Base-by-base conservation (phyloP, 2,888 invertebrate genomes). In the Morpho helenor region DNA sequence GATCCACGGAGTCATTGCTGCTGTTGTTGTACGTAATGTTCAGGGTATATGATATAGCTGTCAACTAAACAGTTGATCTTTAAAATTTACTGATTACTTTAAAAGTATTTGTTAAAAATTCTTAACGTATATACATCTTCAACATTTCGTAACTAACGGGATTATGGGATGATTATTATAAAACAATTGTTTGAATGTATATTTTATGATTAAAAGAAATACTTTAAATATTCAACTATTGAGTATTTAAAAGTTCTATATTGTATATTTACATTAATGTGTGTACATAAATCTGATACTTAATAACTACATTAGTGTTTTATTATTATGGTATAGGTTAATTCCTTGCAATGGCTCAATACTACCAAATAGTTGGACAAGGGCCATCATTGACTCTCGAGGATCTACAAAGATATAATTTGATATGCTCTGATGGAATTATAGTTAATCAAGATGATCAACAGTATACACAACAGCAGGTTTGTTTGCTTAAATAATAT, bases 321-420 rank as follows among this genome's bases (percentile, higher is more conserved):
- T 31, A 31, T 58, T 23, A 53, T 41, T 65, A 61, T 66, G 59
- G 66, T 76, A 76, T 72, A 88, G 87, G 85, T 68, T 89, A 84
- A 87, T 72, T 66, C 66, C 71, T 77, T 79, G 87, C 82, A 79
- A 94, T 94, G 94, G 94, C 94, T 80, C 94, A 94, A 82, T 94
- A 92, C 84, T 94, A 92, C 80, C 94, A 94, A 73, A 93, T 94
- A 76, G 91, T 93, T 78, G 92, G 92, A 77, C 92, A 91, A 84
- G 83, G 87, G 70, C 91, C 90, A 77, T 84, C 86, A 73, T 72
- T 91, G 59, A 85, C 91, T 63, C 74, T 92, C 67, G 93, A 94
- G 70, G 93, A 94, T 69, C 76, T 93, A 65, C 93, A 93, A 79
- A 92, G 93, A 74, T 93, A 92, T 74, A 93, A 93, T 74, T 78